Evolutionary conservation across 1,140 invertebrate genomes (phyloP), one percentile per base, ranked within the genome.

Genomic region (Hermatobates lingyangjiaoensis): DNA sequence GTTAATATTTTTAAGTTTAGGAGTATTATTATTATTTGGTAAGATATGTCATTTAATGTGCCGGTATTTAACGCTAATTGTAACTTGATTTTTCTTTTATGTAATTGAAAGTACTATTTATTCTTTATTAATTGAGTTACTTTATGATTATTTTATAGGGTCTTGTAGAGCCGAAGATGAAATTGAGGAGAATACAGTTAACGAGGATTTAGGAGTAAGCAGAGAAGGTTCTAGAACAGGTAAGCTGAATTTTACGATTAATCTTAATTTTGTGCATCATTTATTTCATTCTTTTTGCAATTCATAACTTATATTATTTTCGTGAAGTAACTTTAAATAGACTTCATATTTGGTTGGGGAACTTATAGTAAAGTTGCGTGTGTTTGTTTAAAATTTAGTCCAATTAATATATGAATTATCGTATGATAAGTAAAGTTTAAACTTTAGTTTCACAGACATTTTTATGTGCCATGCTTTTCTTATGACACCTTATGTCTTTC

Each of bases 171-270:
- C 59, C n/a, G 64, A 65, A 3, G 64, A 68, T 51, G 68, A 71
- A 54, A 66, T 70, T 50, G 68, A 65, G 12, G 64, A 64, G 3
- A 68, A 70, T 59, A 72, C 63, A 18, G 76, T 89, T 23, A 82
- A 88, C 39, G 60, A 72, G 34, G 80, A 90, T 67, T 64, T 90
- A 42, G 85, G 85, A 3, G 74, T 80, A 26, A 83, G 78, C 53
- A 73, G 79, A 58, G 86, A 90, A 66, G 87, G 73, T 51, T 88
- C 83, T 14, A 74, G 81, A 68, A 91, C 87, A 70, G 83, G 84
- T 87, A 68, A 63, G 52, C 52, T 25, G 14, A 4, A 42, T 42
- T 5, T 18, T 42, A 18, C 30, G n/a, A n/a, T n/a, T n/a, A n/a
- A n/a, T n/a, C 30, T n/a, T 34, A 10, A 34, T 34, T n/a, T 34